Base-by-base conservation (phyloP, 37 sponge, comb jelly and placozoan species). In the Axinella damicornis region DNA sequence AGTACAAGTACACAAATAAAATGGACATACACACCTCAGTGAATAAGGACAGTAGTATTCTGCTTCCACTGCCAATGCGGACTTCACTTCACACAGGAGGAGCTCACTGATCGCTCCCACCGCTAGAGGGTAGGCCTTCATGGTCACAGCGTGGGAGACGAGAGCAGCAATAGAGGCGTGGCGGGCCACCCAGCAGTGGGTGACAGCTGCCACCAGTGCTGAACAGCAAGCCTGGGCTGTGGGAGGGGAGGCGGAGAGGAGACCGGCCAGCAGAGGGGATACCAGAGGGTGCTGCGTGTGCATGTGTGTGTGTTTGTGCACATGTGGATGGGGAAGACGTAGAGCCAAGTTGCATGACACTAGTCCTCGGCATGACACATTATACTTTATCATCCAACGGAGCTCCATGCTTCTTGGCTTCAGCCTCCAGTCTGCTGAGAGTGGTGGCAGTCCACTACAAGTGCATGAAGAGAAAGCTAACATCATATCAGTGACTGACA, bases 41-140 rank as follows among this genome's bases (percentile, higher is more conserved):
- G 84, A 84, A 52, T 76, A 84, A 34, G 76, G 82, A 34, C 71
- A 82, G 24, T 22, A 19, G 40, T 71, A 58, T 28, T 46, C 9
- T 6, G 17, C 6, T 20, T 34, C 41, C 46, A 19, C 28, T 28
- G 16, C 33, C 30, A 27, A 13, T 28, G 25, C 21, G 22, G 27
- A 55, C 13, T 37, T 54, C 25, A 32, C 56, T 57, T 75, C 57
- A 2, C 32, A 16, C 12, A 73, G 53, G 1, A 84, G 76, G n/a
- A 84, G 65, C 33, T 55, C n/a, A 1, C 37, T 57, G 0, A 84
- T 37, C 5, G 76, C 58, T 2, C 31, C 36, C 35, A 84, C 53
- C 21, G 69, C 54, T 22, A 53, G 52, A 21, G 76, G 22, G 67
- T 53, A 55, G 84, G 36, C 27, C 12, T 54, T 41, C 24, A 33